Evolutionary conservation across 2,797 vertebrate species (phyloP), one percentile per base, ranked within the genome.

Genomic region (Siniperca scherzeri): DNA sequence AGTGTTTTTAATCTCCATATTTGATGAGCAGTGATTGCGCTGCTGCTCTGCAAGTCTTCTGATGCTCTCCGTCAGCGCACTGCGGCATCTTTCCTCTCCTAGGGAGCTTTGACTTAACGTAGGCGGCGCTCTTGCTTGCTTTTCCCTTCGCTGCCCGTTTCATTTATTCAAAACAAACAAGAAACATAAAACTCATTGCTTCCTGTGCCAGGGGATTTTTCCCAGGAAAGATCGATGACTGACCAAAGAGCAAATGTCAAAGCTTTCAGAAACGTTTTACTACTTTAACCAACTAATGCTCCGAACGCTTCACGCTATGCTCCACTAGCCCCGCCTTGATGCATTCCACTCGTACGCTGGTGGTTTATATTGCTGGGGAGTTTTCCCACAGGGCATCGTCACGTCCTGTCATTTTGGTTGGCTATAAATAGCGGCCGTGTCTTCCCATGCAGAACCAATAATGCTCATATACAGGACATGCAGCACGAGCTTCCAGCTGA

Each of bases 321-420:
- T 77, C 46, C 44, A 40, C 60, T 71, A 52, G 83, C 66, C 14
- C 67, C 25, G 22, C 66, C 5, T 40, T 3, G 1, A 65, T 72
- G 42, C 77, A 74, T 72, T 82, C 78, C 81, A 66, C 42, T 82
- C 50, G 14, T 40, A 38, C 68, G 57, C 52, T 55, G 38, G 53
- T 77, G 85, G 80, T 85, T 78, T 72, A 71, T 68, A n/a, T 70
- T 52, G 57, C 38, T 6, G n/a, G 22, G 40, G 72, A 87, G 67
- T 89, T 89, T 90, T 88, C 89, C 88, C 85, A 70, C 11, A 50
- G 67, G 84, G 53, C 30, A 80, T 50, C 30, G 21, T 80, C 78
- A 56, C 69, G 85, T 89, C 77, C 84, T 89, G 84, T 89, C 82
- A 83, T 87, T 89, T 88, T 52, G 27, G 30, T 53, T 0, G 22